Percentiles rank a stretch among this genome's conserved stretches.
Evolutionary conservation across 2,797 vertebrate species (phyloP).

Genomic region (Todus mexicanus): DNA sequence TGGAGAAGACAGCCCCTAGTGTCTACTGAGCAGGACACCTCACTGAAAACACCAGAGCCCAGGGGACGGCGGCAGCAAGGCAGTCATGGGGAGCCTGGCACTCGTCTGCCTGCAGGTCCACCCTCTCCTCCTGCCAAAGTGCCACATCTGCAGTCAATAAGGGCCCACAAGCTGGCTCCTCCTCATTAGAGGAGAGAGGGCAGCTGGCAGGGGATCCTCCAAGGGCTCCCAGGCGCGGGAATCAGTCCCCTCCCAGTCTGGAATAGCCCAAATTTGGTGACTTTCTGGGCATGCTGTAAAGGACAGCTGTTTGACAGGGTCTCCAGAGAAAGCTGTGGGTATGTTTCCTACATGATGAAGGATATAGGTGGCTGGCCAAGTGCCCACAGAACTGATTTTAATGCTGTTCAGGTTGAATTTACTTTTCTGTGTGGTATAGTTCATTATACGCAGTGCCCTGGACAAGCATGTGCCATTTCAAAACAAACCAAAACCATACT

Average conservation of each 20-base stretch:
- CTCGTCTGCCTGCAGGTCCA: slow-evolving; percentile 60
- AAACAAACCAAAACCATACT: neutral
- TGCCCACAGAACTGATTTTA: slow-evolving; percentile 61
- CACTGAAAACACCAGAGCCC: slow-evolving; percentile 23
- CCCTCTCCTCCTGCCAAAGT: slow-evolving; percentile 60
- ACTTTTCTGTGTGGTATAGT: slow-evolving; percentile 37
- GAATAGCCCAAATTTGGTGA: slow-evolving; percentile 67
- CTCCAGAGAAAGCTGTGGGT: slow-evolving; percentile 63
- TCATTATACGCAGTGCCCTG: slow-evolving; percentile 18
- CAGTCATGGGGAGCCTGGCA: slow-evolving; percentile 39
- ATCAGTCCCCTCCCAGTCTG: slow-evolving; percentile 62
- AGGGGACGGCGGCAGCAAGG: neutral
- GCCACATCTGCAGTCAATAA: slow-evolving; percentile 66
- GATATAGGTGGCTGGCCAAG: slow-evolving; percentile 68
- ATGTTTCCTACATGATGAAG: slow-evolving; percentile 68
- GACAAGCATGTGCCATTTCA: slow-evolving; percentile 13
- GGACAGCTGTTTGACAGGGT: slow-evolving; percentile 68
- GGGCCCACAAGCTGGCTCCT: slow-evolving; percentile 64
- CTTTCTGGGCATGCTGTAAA: slow-evolving; percentile 67
- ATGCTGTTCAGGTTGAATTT: slow-evolving; percentile 58
- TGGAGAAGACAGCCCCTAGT: slow-evolving; percentile 12
- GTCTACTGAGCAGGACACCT: slow-evolving; percentile 6
- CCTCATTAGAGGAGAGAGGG: slow-evolving; percentile 67
- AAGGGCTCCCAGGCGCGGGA: slow-evolving; percentile 56
- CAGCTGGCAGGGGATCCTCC: slow-evolving; percentile 66